These are phyloP conservation scores for Eutrigla gurnardus DNA, from an alignment of 2,797 vertebrate species.

Conservation along the genomic window DNA sequence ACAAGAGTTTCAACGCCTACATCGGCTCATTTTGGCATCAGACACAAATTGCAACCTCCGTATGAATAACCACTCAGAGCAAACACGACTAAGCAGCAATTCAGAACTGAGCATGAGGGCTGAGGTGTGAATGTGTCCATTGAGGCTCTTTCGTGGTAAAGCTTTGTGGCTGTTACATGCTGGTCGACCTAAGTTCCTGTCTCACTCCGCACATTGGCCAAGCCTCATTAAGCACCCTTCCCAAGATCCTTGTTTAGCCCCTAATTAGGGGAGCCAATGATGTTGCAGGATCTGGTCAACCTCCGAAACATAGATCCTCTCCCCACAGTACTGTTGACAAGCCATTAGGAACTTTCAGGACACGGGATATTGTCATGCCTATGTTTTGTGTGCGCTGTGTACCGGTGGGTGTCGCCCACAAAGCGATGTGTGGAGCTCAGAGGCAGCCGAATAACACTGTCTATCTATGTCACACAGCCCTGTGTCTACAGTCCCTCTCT, in stretches of 20 bases:
- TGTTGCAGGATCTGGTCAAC: conserved; percentile 65
- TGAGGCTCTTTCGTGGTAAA: conserved; percentile 29
- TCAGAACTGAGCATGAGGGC: background rate
- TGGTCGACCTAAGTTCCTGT: conserved; percentile 58
- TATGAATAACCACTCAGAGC: conserved; percentile 8
- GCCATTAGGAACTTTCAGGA: conserved; percentile 44
- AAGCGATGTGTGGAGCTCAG: conserved; percentile 40
- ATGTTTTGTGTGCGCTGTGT: conserved; percentile 25
- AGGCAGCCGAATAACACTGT: conserved; percentile 56
- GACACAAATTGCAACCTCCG: background rate
- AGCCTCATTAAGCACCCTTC: conserved; percentile 74
- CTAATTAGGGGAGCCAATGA: conserved; percentile 73
- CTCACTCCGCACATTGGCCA: conserved; percentile 56
- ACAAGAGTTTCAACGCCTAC: background rate
- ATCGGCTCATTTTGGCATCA: background rate
- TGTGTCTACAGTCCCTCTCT: conserved; percentile 50
- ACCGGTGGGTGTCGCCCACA: conserved; percentile 56
- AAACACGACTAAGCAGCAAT: background rate
- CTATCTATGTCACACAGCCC: conserved; percentile 57
- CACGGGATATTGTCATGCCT: conserved; percentile 20
- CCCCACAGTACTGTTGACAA: conserved; percentile 26
- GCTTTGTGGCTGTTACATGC: conserved; percentile 47
- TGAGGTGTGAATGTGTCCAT: conserved; percentile 24
- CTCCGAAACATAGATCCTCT: conserved; percentile 47
- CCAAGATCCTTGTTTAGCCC: conserved; percentile 67